These are phyloP conservation scores for Lasioglossum pauxillum DNA, from an alignment of 2,888 invertebrate genomes.

Conservation along the genomic window DNA sequence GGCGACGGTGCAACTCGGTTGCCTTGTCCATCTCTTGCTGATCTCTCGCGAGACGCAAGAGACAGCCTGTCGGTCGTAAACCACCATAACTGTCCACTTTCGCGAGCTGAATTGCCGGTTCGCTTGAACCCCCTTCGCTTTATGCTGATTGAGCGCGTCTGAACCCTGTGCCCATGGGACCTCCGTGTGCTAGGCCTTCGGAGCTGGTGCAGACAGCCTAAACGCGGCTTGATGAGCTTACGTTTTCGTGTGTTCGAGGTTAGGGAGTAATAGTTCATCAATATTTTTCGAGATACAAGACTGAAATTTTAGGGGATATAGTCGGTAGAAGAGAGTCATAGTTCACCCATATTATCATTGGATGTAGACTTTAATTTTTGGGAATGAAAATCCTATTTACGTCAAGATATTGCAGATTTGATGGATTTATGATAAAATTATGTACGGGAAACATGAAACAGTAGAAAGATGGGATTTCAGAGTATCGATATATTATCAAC, in stretches of 20 bases:
- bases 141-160: constrained; percentile 7
- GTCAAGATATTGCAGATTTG: too few species aligned
- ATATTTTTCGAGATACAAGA: not conserved
- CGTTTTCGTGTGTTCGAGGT: not conserved
- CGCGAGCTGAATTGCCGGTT: not conserved
- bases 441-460: too few species aligned
- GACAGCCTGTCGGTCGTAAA: not conserved
- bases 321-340: not conserved
- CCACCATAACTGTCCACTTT: constrained; percentile 5
- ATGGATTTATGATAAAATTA: too few species aligned
- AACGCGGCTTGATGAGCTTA: not conserved
- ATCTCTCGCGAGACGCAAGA: not conserved
- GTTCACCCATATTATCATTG: not conserved
- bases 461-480: too few species aligned
- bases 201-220: not conserved
- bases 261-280: not conserved
- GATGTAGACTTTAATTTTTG: not conserved
- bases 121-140: not conserved
- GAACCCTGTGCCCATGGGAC: not conserved
- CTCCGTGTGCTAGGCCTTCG: not conserved
- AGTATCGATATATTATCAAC: too few species aligned
- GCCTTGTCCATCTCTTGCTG: not conserved
- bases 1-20: not conserved
- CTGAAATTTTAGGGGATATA: too few species aligned
- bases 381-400: too few species aligned